Percentiles rank a stretch among this genome's conserved stretches.
phyloP scores from a whole-genome alignment of 2,113 vertebrate genomes.

The Vanacampus margaritifer region DNA sequence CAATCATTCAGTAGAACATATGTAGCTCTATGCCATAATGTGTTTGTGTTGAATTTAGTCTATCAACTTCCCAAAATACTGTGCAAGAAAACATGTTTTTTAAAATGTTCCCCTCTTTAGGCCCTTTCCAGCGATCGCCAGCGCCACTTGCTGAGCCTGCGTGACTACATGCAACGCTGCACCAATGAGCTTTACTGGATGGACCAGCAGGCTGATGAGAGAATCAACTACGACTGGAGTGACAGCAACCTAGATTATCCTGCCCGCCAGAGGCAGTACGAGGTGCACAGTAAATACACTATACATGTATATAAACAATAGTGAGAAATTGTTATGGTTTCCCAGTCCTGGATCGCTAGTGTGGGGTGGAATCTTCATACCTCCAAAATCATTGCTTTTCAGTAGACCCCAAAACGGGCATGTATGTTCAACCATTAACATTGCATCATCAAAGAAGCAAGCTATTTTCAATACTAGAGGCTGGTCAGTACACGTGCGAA shows the following conservation, averaged over 20 bases:
- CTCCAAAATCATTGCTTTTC: no score
- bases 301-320: neutral
- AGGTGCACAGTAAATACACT: slow-evolving; percentile 73
- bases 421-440: no score
- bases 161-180: slow-evolving; percentile 97
- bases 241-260: slow-evolving; percentile 91
- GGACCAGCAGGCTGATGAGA: slow-evolving; percentile 91
- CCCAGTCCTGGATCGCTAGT: neutral
- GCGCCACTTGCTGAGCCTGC: slow-evolving; percentile 83
- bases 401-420: no score
- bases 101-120: slow-evolving; percentile 26
- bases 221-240: slow-evolving; percentile 91
- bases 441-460: no score
- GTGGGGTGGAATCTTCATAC: no score
- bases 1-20: neutral
- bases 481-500: no score
- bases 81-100: neutral
- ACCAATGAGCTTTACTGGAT: slow-evolving; percentile 99
- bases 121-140: slow-evolving; percentile 78
- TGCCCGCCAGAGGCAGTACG: slow-evolving; percentile 88
- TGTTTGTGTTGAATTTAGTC: neutral
- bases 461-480: no score
- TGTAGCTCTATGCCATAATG: neutral
- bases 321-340: neutral
- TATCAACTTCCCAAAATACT: neutral